These are phyloP conservation scores for Cerceris rybyensis DNA, from an alignment of 2,888 invertebrate species.

Conservation along the genomic window DNA sequence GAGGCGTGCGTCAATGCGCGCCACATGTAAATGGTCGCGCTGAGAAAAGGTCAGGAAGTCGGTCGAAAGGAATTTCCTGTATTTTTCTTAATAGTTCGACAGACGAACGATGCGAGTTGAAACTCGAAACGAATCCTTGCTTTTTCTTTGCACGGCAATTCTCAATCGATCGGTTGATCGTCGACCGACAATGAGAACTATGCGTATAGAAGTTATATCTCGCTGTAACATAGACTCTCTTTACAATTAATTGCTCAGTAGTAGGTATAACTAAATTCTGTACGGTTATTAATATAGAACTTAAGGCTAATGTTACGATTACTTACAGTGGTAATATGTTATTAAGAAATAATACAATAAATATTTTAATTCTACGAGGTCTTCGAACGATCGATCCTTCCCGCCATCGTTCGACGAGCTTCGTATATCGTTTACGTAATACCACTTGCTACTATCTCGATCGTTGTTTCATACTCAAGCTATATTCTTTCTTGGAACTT, in stretches of 20 bases:
- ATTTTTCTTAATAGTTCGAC: too few species aligned
- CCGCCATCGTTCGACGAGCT: background rate
- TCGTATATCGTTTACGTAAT: background rate
- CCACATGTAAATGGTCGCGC: too few species aligned
- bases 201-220: constrained; percentile 36
- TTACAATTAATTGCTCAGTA: constrained; percentile 75
- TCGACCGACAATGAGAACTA: constrained; percentile 34
- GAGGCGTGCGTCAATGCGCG: too few species aligned
- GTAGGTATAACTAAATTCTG: constrained; percentile 73
- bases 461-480: background rate
- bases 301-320: constrained; percentile 61
- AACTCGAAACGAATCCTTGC: background rate
- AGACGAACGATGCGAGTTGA: background rate
- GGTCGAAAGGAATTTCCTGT: too few species aligned
- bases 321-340: constrained; percentile 67
- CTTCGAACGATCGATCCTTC: background rate
- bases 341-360: constrained; percentile 71
- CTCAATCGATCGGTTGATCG: constrained; percentile 13
- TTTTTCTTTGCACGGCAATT: constrained; percentile 28
- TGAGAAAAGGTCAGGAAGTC: too few species aligned
- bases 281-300: constrained; percentile 56
- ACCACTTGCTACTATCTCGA: background rate
- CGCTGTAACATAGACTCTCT: constrained; percentile 68
- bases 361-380: constrained; percentile 71
- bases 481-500: background rate